These are phyloP conservation scores for Strigamia transsilvanica DNA, from an alignment of 2,888 invertebrate genomes.

Conservation along the genomic window DNA sequence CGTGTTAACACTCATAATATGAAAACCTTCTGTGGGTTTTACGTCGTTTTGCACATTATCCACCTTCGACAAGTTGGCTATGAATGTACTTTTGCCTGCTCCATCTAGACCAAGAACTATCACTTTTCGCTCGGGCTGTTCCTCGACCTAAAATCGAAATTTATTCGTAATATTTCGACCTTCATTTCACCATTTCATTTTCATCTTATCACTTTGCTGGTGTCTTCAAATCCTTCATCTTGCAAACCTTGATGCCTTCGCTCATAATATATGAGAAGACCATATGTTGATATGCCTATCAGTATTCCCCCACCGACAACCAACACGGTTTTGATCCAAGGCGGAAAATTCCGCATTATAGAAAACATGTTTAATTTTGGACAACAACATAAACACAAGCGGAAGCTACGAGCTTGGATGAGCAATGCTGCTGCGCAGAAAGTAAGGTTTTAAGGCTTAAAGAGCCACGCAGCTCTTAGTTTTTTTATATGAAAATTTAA, in stretches of 20 bases:
- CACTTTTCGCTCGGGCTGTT: constrained; percentile 56
- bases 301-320: constrained; percentile 55
- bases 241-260: constrained; percentile 51
- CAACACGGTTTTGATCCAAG: constrained; percentile 55
- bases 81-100: constrained; percentile 59
- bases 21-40: constrained; percentile 59
- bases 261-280: constrained; percentile 51
- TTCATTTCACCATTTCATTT: neutral
- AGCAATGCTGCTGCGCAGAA: neutral
- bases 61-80: constrained; percentile 57
- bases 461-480: neutral
- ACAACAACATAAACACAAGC: constrained; percentile 19
- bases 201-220: constrained; percentile 40
- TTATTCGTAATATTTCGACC: neutral
- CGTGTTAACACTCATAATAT: constrained; percentile 58
- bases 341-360: constrained; percentile 48
- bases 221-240: constrained; percentile 57
- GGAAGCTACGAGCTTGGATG: neutral
- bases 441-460: neutral
- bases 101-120: constrained; percentile 59
- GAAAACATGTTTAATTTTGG: constrained; percentile 52
- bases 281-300: constrained; percentile 56
- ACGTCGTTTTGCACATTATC: constrained; percentile 53
- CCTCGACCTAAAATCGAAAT: constrained; percentile 41
- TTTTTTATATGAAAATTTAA: neutral